phyloP scores from a whole-genome alignment of 2,797 vertebrate genomes.

The Ispidina lecontei region DNA sequence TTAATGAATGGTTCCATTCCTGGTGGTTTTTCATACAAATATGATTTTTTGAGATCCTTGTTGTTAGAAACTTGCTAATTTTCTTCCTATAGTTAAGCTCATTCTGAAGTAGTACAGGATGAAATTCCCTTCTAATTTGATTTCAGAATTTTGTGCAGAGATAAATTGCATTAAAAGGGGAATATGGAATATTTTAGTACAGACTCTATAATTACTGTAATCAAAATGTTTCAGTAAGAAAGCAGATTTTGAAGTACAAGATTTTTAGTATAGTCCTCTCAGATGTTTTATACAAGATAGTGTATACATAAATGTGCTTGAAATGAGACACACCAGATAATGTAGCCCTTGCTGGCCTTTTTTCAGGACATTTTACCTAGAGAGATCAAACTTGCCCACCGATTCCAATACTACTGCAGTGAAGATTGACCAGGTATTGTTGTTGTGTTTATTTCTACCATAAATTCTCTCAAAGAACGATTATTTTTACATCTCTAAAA shows the following conservation, averaged over 20 bases:
- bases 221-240: neutral
- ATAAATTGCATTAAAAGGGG: neutral
- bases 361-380: constrained; percentile 94
- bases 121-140: neutral
- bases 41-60: neutral
- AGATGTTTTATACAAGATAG: neutral
- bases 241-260: neutral
- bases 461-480: neutral
- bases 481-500: neutral
- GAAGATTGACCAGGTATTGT: constrained; percentile 96
- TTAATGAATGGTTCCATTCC: neutral
- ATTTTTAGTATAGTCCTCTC: neutral
- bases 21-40: neutral
- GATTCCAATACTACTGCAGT: constrained; percentile 93
- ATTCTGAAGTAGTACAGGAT: neutral
- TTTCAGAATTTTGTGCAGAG: neutral
- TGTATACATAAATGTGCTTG: neutral
- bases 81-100: neutral
- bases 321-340: neutral
- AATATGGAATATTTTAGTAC: neutral
- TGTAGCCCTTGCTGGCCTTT: neutral
- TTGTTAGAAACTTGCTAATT: neutral
- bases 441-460: neutral
- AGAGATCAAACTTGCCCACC: constrained; percentile 94
- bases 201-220: neutral